Evolutionary conservation across 2,797 vertebrate genomes (phyloP), one percentile per base, ranked within the genome.

Genomic region (Poeciliopsis infans): DNA sequence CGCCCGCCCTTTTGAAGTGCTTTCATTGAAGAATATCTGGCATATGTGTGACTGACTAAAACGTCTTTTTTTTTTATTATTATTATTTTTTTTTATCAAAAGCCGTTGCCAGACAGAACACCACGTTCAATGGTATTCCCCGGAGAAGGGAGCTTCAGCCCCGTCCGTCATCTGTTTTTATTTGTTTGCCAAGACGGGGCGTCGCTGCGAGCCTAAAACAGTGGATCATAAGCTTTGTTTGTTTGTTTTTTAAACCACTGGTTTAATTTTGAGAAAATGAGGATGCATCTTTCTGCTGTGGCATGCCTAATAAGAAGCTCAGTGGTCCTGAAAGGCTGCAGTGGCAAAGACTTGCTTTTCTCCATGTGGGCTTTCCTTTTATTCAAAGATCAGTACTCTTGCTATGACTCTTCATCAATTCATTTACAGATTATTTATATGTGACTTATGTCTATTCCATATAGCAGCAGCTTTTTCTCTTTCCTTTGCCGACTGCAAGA

Each of bases 1-100:
- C 77, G 79, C 49, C 36, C 23, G n/a, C 70, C 25, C 82, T 92
- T 93, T 93, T 91, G 72, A 93, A 90, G 81, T 83, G 43, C 71
- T 87, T 59, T 10, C 61, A 78, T 59, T 76, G 78, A 79, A 82
- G 82, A 83, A 81, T 92, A 77, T 76, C 49, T 69, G 77, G 59
- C 86, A 85, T 83, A 84, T 93, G 89, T 85, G 82, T 55, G 64
- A 90, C 77, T 43, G 75, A 90, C 81, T 85, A 64, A 91, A 75
- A 39, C 36, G 5, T 39, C 36, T 39, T 39, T 36, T 36, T 36
- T 36, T 36, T 0, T 36, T 36, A 4, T 36, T 36, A 69, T 83
- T 47, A 36, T 51, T 75, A n/a, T 77, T 77, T 72, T 72, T 88
- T 75, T 78, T 77, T 57, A 76, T 89, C 84, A 79, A 83, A 86